A percentile compares a stretch with the other conserved stretches of the same genome.
These are phyloP conservation scores for Alethe castanea DNA, from an alignment of 2,113 vertebrate species.

Conservation along the genomic window DNA sequence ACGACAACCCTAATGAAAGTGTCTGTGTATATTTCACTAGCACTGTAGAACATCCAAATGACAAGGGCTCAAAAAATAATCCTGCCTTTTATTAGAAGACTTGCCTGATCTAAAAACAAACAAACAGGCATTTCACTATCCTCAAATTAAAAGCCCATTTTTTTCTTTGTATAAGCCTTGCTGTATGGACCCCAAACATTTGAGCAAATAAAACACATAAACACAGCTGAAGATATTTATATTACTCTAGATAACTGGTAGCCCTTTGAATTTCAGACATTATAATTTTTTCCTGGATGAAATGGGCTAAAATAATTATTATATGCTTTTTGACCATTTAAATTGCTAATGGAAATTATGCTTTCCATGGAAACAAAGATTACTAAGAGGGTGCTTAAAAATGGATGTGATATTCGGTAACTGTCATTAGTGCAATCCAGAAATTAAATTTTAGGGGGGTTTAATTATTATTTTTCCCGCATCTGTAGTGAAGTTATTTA, in stretches of 20 bases:
- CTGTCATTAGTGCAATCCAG: background rate
- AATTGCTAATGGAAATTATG: constrained; percentile 12
- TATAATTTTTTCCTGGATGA: background rate
- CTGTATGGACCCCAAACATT: background rate
- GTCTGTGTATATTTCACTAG: background rate
- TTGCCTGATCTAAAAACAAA: background rate
- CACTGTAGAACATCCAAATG: background rate
- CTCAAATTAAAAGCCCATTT: background rate
- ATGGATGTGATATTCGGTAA: background rate
- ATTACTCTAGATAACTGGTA: background rate
- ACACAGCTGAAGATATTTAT: background rate
- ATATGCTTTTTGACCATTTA: background rate
- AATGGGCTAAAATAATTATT: constrained; percentile 36
- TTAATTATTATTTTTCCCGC: background rate
- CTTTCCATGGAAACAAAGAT: constrained; percentile 57
- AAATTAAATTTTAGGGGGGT: background rate
- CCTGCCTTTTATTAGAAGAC: background rate
- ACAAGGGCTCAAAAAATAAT: constrained; percentile 10
- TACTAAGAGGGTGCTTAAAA: constrained; percentile 21
- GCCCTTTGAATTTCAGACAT: background rate
- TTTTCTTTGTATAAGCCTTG: background rate
- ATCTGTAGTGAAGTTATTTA: constrained; percentile 10
- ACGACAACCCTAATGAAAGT: background rate
- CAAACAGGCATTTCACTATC: background rate
- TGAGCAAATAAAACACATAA: constrained; percentile 3